phyloP scores from a whole-genome alignment of 1,140 invertebrate species.

The Plectus sambesii region DNA sequence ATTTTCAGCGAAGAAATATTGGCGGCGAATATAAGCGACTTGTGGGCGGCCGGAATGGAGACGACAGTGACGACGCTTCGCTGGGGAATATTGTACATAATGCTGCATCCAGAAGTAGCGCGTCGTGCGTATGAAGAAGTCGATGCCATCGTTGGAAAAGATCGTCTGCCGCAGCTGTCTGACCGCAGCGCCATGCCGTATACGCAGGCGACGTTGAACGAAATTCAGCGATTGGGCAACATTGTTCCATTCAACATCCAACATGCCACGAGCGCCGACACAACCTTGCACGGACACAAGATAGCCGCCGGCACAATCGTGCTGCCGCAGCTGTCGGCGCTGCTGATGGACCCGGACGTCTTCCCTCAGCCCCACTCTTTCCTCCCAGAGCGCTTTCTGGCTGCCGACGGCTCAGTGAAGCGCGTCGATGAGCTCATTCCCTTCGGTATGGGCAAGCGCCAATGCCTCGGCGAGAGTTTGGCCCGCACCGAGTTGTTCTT shows the following conservation, averaged over 20 bases:
- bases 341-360: conserved; percentile 35
- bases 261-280: conserved; percentile 40
- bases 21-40: too few species aligned
- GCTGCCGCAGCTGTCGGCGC: conserved; percentile 42
- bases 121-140: too few species aligned
- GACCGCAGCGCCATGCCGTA: conserved; percentile 29
- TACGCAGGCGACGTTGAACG: too few species aligned
- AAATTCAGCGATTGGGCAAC: conserved; percentile 25
- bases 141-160: too few species aligned
- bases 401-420: conserved; percentile 11
- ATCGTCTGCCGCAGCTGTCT: conserved; percentile 22
- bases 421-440: conserved; percentile 29
- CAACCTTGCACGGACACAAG: conserved; percentile 25
- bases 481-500: conserved; percentile 45
- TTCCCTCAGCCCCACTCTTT: conserved; percentile 38
- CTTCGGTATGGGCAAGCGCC: conserved; percentile 32
- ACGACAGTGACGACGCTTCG: too few species aligned
- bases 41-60: too few species aligned
- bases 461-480: conserved; percentile 42
- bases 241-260: conserved; percentile 45
- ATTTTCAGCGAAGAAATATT: too few species aligned
- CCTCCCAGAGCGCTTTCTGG: conserved; percentile 39
- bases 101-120: too few species aligned
- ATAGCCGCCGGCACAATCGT: conserved; percentile 40
- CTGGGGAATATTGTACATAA: too few species aligned